A percentile compares a stretch with the other conserved stretches of the same genome.
Evolutionary conservation across 2,888 invertebrate genomes (phyloP).

Genomic region (Lasioglossum calceatum): DNA sequence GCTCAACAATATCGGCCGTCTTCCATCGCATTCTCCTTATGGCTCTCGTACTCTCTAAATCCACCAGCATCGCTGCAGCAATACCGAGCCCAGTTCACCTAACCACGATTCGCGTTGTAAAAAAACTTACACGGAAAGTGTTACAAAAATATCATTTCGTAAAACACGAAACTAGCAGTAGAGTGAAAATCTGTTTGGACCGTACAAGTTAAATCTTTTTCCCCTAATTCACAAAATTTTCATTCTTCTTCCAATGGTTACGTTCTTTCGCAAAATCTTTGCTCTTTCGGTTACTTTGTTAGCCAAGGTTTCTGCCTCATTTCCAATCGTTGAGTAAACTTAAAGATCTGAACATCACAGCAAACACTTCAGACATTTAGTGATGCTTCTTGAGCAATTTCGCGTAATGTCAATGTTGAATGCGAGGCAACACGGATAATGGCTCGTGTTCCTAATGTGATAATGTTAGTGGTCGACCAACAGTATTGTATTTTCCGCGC

Average conservation of each 20-base stretch:
- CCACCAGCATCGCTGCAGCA: not conserved
- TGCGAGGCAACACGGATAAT: not conserved
- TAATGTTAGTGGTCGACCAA: not conserved
- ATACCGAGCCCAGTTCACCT: not conserved
- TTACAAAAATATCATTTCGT: no score
- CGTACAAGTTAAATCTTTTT: no score
- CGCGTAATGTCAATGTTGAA: not conserved
- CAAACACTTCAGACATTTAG: not conserved
- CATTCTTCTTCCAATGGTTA: not conserved
- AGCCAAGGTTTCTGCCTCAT: not conserved
- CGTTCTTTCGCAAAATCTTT: not conserved
- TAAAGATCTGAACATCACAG: not conserved
- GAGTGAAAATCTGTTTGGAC: no score
- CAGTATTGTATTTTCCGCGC: not conserved
- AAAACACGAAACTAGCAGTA: no score
- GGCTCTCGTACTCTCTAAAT: constrained; percentile 17
- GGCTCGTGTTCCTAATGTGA: not conserved
- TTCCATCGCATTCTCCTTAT: constrained; percentile 34
- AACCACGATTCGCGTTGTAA: no score
- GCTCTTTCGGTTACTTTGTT: not conserved
- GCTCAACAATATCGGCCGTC: constrained; percentile 58
- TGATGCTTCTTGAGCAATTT: not conserved
- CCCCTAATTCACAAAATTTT: not conserved
- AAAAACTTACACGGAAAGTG: no score
- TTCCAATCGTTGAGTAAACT: not conserved